Conservation (phyloP, 2,888 invertebrate species). For the Nycteola revayana region DNA sequence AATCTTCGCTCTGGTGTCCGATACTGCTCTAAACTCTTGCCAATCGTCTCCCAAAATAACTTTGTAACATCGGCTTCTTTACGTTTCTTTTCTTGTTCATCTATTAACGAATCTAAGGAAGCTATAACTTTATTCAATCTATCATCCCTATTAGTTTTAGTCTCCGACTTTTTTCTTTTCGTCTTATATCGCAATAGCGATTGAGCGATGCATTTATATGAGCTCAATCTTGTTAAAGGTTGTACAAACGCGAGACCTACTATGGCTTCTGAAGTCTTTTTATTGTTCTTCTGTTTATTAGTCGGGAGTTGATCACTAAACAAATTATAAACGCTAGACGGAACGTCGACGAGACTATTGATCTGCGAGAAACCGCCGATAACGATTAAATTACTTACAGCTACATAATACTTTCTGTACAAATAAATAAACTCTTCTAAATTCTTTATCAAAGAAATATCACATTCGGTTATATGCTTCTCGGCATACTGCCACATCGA, state of each 20-base stretch:
- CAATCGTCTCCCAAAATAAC: constrained; percentile 88
- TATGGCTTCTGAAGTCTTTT: constrained; percentile 81
- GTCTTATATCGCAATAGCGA: constrained; percentile 76
- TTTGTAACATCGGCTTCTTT: constrained; percentile 86
- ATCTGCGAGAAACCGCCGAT: constrained; percentile 87
- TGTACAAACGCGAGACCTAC: constrained; percentile 83
- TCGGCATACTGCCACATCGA: constrained; percentile 87
- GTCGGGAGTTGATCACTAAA: constrained; percentile 81
- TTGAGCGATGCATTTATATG: constrained; percentile 84
- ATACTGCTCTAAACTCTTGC: constrained; percentile 83
- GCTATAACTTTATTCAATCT: constrained; percentile 80
- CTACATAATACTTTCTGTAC: constrained; percentile 86
- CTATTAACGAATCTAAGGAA: constrained; percentile 84
- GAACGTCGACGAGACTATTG: constrained; percentile 83
- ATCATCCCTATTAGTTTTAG: constrained; percentile 73
- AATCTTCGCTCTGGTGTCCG: constrained; percentile 86
- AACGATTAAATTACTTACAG: constrained; percentile 87
- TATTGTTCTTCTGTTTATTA: constrained; percentile 78
- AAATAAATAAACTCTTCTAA: constrained; percentile 87
- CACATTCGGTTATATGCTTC: constrained; percentile 84
- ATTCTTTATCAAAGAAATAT: constrained; percentile 86
- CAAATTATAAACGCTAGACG: constrained; percentile 77
- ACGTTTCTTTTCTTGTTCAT: constrained; percentile 83
- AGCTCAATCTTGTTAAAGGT: constrained; percentile 83
- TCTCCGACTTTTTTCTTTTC: constrained; percentile 61